A percentile compares a stretch with the other conserved stretches of the same genome.
Evolutionary conservation across 2,888 invertebrate species (phyloP).

Genomic region (Oxytorus armatus): DNA sequence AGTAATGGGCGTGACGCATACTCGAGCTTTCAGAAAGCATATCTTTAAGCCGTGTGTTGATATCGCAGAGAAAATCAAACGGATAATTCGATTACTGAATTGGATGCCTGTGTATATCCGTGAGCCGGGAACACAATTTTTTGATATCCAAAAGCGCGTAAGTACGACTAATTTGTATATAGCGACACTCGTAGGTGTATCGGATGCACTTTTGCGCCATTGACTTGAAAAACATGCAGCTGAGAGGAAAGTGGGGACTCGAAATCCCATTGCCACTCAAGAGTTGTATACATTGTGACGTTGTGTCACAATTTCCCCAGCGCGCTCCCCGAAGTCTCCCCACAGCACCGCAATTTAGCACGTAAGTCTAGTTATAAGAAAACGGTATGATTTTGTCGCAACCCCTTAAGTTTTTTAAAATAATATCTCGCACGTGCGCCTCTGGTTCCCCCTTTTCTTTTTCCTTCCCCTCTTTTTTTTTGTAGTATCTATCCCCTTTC

Average conservation of each 20-base stretch:
- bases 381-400: no score
- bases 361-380: no score
- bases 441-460: no score
- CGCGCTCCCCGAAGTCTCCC: no score
- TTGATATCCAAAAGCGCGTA: conserved; percentile 17
- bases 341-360: no score
- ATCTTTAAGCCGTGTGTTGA: conserved; percentile 31
- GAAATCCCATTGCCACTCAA: not conserved
- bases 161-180: conserved; percentile 10
- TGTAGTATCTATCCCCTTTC: no score
- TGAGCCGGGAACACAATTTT: conserved; percentile 36
- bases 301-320: no score
- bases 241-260: not conserved
- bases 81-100: conserved; percentile 68
- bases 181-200: not conserved
- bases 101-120: conserved; percentile 38
- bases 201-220: conserved; percentile 32
- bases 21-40: conserved; percentile 3
- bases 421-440: no score
- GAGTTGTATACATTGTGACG: not conserved
- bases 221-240: not conserved
- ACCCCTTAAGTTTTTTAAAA: no score
- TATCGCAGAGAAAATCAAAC: conserved; percentile 63
- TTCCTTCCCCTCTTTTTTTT: no score
- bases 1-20: not conserved